Base-by-base conservation (phyloP, 2,888 invertebrate genomes). In the Hydrotaea diabolus region DNA sequence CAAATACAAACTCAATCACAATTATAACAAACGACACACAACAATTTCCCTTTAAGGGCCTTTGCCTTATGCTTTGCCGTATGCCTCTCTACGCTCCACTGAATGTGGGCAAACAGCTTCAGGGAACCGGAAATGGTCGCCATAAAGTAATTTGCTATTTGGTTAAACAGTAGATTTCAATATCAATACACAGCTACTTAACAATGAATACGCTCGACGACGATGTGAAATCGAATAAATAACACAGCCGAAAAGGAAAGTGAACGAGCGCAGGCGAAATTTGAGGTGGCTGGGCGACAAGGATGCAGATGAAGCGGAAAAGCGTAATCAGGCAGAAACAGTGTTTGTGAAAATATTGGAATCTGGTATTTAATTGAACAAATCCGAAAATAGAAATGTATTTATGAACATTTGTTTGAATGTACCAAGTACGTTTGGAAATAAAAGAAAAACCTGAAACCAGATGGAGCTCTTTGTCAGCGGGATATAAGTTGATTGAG, bases 61-160 rank as follows among this genome's bases (percentile, higher is more conserved):
- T 49, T 31, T 59, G 76, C 2, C 31, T 39, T 39, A 13, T 39
- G 39, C 1, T 3, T 39, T n/a, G n/a, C 4, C 15, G 57, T 9
- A 2, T 8, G 19, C 43, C 7, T 21, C 8, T 19, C n/a, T 43
- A 4, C 11, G n/a, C 15, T 31, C 49, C 15, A 15, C 43, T 59
- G 59, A 23, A 72, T 72, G 31, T 57, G 31, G 31, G 3, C 31
- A 31, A 31, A 31, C 7, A 77, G 55, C 62, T 79, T 77, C 49
- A 85, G 71, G 77, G 77, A 82, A 80, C 74, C 85, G 85, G 85
- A 85, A 82, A 80, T 43, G 62, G 62, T 53, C 69, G 77, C 76
- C 76, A 73, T 77, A 79, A 77, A 82, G 76, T 74, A 69, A 82
- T 85, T 85, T 82, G 79, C 77, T 80, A 71, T 79, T 82, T 74